These are phyloP conservation scores for Elachura formosa DNA, from an alignment of 2,113 vertebrate species.

Conservation along the genomic window DNA sequence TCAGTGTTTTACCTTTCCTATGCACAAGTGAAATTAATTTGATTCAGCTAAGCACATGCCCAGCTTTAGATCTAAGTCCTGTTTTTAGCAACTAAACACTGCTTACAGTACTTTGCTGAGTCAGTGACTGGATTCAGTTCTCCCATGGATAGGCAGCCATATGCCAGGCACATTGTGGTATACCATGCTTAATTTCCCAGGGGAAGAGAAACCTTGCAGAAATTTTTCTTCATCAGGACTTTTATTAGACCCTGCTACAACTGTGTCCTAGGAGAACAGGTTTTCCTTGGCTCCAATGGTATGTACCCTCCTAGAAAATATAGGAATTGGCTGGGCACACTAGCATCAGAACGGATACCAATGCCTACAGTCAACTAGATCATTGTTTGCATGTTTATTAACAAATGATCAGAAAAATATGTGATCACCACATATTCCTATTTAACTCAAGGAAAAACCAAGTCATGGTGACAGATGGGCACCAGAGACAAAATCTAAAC, in stretches of 20 bases:
- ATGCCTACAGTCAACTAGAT: neutral
- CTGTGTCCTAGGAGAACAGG: neutral
- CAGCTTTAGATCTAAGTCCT: neutral
- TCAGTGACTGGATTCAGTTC: neutral
- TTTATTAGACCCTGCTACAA: slow-evolving; percentile 20
- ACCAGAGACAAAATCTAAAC: neutral
- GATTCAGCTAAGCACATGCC: neutral
- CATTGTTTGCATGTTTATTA: neutral
- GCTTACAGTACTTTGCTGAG: neutral
- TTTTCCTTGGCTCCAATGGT: neutral
- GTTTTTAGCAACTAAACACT: neutral
- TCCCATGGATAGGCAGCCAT: neutral
- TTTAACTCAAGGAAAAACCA: neutral
- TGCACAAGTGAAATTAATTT: neutral
- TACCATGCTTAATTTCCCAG: slow-evolving; percentile 39
- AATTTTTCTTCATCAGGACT: neutral
- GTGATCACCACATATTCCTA: neutral
- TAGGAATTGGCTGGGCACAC: neutral
- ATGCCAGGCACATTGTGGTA: neutral
- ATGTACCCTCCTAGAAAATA: neutral
- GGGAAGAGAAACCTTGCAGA: slow-evolving; percentile 8
- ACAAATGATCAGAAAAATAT: neutral
- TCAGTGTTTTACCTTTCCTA: neutral
- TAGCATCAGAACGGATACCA: neutral
- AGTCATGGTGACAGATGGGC: neutral